phyloP scores from a whole-genome alignment of 2,113 vertebrate species.

The Girardinichthys multiradiatus region DNA sequence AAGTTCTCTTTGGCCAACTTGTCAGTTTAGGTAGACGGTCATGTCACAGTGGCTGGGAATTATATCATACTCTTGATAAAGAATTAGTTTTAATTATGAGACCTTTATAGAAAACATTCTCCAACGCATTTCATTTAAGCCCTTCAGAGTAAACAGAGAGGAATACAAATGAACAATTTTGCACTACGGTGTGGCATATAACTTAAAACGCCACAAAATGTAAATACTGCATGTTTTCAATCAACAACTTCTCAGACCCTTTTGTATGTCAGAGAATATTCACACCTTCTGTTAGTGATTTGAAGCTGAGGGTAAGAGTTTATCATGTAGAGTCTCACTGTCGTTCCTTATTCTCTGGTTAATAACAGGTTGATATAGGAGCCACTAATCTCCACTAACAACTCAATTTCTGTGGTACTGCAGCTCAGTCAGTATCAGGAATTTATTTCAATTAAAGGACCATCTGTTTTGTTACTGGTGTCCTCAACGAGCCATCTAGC shows the following conservation, averaged over 20 bases:
- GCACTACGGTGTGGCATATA: too few relatives aligned
- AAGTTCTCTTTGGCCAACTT: too few relatives aligned
- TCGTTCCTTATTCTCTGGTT: constrained; percentile 61
- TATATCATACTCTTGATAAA: too few relatives aligned
- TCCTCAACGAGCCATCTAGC: neutral
- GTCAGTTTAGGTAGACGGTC: too few relatives aligned
- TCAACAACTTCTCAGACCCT: constrained; percentile 50
- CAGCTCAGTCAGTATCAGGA: constrained; percentile 60
- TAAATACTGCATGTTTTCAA: constrained; percentile 31
- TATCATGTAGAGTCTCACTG: constrained; percentile 16
- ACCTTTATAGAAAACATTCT: too few relatives aligned
- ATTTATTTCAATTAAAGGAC: constrained; percentile 64
- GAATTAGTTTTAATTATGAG: too few relatives aligned
- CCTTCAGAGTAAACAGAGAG: too few relatives aligned
- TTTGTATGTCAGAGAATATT: constrained; percentile 19
- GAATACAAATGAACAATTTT: too few relatives aligned
- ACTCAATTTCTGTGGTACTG: constrained; percentile 60
- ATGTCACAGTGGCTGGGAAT: too few relatives aligned
- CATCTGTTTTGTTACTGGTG: constrained; percentile 42
- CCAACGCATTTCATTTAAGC: too few relatives aligned
- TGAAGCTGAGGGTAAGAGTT: constrained; percentile 11
- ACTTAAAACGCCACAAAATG: too few relatives aligned
- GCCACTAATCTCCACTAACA: constrained; percentile 72
- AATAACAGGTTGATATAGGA: constrained; percentile 68
- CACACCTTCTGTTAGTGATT: constrained; percentile 16